These are phyloP conservation scores for Lagenorhynchus albirostris DNA, from an alignment of 2,113 vertebrate genomes.

Conservation along the genomic window DNA sequence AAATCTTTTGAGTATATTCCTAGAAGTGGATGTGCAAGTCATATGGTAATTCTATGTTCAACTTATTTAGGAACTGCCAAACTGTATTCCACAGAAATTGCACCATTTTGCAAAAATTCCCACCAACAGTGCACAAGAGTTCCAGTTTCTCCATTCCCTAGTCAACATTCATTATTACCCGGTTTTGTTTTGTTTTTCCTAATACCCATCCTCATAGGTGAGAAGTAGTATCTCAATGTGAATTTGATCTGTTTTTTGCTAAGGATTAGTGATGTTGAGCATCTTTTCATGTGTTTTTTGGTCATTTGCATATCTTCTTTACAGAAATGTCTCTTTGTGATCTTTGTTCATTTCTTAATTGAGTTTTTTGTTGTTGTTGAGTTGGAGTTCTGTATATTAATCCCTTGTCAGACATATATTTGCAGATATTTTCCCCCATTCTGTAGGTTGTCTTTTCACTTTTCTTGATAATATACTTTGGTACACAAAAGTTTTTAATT, in stretches of 20 bases:
- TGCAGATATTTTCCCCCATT: neutral
- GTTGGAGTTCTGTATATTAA: neutral
- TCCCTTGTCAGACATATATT: neutral
- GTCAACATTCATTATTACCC: neutral
- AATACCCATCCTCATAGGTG: neutral
- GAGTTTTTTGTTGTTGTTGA: neutral
- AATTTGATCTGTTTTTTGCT: neutral
- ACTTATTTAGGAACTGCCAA: neutral
- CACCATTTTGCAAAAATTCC: neutral
- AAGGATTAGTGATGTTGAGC: neutral
- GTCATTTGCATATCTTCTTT: neutral
- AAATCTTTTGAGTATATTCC: neutral
- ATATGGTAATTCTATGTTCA: neutral
- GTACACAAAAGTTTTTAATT: neutral
- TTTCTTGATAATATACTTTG: neutral
- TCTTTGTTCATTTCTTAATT: neutral
- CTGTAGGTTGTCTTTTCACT: neutral
- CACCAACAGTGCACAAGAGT: neutral
- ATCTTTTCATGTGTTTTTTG: neutral
- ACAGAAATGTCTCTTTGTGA: neutral
- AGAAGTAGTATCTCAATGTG: neutral
- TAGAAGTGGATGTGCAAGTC: neutral
- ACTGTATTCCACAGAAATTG: neutral
- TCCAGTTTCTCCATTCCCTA: neutral
- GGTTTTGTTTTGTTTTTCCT: neutral